Evolutionary conservation across 2,113 vertebrate species (phyloP), one percentile per base, ranked within the genome.

Genomic region (Capra hircus): DNA sequence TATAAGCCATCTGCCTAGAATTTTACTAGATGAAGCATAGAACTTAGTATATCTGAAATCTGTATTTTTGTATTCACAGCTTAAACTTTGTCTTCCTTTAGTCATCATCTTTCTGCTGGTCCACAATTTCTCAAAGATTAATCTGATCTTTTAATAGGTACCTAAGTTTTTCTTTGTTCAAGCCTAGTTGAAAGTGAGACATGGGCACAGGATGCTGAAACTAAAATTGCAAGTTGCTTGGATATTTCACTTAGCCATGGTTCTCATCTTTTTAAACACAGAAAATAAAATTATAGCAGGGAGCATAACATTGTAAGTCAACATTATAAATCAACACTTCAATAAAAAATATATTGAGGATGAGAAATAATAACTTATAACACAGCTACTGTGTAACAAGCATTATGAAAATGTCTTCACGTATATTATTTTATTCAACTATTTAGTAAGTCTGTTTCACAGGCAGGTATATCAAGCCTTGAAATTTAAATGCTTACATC

Each of bases 1-100:
- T 83, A 17, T 60, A 90, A 81, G 30, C 33, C 64, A 48, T 86
- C 52, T 94, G 45, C 81, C 60, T 90, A 90, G 60, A 96, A 87
- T 94, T 92, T 85, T 92, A n/a, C 45, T 84, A 71, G 15, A 88
- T 74, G 48, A 71, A 92, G 19, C 67, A 74, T 96, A 45, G 89
- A 40, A 40, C 14, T 90, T 92, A 86, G 28, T 27, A 25, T 55
- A 16, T 94, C 59, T 82, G 78, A 92, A 92, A 74, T 92, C 36
- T 13, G 6, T 97, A 43, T 81, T 64, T 96, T 94, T 33, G 21
- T 53, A 71, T 25, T 92, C 64, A 97, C 91, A 96, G 50, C 43
- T 89, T 94, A 90, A 95, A 57, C 23, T 92, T 96, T 82, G 25
- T 92, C 25, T 94, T 36, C 84, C 5, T 93, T 2, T 81, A 83